These are phyloP conservation scores for Carollia perspicillata DNA, from an alignment of 2,113 vertebrate species.

Conservation along the genomic window DNA sequence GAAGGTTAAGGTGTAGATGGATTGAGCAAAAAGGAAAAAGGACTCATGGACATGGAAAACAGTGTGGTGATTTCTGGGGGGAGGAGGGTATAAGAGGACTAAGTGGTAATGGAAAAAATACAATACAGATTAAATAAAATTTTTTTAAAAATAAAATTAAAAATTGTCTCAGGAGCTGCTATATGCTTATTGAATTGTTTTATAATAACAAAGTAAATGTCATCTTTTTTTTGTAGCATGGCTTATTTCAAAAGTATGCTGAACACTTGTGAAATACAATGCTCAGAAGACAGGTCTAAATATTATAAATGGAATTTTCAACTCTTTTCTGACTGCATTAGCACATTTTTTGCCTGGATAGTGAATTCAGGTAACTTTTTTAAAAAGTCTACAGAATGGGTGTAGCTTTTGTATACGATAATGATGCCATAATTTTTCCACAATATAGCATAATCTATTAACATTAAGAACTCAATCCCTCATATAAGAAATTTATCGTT, in stretches of 20 bases:
- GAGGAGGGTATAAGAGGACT: no score
- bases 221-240: not conserved
- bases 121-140: no score
- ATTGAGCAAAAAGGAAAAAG: no score
- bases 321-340: constrained; percentile 51
- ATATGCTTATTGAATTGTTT: constrained; percentile 58
- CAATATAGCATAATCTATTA: constrained; percentile 30
- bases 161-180: constrained; percentile 46
- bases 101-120: no score
- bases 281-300: constrained; percentile 15
- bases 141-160: no score
- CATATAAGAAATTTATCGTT: not conserved
- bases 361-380: constrained; percentile 29
- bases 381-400: constrained; percentile 13
- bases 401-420: constrained; percentile 56
- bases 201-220: constrained; percentile 58
- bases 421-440: constrained; percentile 37
- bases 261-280: constrained; percentile 57
- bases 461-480: not conserved
- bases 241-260: constrained; percentile 55
- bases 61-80: no score
- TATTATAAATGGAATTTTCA: constrained; percentile 60
- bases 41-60: no score
- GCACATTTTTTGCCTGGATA: constrained; percentile 36
- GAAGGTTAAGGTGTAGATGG: no score